These are phyloP conservation scores for Antedon mediterranea DNA, from an alignment of 53 echinoderm and acorn worm species.

Conservation along the genomic window DNA sequence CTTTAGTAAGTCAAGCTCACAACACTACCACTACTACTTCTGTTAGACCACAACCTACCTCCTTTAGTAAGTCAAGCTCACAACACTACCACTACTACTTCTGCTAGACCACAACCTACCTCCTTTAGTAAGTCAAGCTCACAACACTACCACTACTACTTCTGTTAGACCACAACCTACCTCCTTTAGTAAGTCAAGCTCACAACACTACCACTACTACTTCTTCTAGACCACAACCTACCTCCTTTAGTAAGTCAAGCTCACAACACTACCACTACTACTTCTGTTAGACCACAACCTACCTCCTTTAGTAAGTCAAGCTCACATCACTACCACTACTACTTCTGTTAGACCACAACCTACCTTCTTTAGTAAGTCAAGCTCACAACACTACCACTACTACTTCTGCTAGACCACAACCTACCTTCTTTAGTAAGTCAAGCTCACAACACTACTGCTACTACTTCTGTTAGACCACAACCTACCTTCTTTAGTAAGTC, in stretches of 20 bases:
- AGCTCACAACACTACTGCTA: conserved; percentile 46
- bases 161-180: conserved; percentile 10
- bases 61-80: conserved; percentile 58
- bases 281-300: background rate
- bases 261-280: conserved; percentile 29
- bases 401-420: background rate
- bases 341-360: background rate
- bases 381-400: conserved; percentile 33
- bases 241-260: conserved; percentile 60
- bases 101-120: conserved; percentile 14
- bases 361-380: conserved; percentile 66
- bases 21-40: background rate
- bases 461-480: background rate
- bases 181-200: conserved; percentile 59
- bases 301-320: conserved; percentile 65
- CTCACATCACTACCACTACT: conserved; percentile 36
- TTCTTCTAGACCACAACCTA: background rate
- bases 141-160: conserved; percentile 5
- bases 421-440: conserved; percentile 57
- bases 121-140: conserved; percentile 61
- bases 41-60: conserved; percentile 21
- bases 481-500: conserved; percentile 61
- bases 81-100: conserved; percentile 4
- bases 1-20: conserved; percentile 57
- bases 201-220: conserved; percentile 17